Conservation (phyloP, 2,888 invertebrate species). For the Sinhomidia bicolor region DNA sequence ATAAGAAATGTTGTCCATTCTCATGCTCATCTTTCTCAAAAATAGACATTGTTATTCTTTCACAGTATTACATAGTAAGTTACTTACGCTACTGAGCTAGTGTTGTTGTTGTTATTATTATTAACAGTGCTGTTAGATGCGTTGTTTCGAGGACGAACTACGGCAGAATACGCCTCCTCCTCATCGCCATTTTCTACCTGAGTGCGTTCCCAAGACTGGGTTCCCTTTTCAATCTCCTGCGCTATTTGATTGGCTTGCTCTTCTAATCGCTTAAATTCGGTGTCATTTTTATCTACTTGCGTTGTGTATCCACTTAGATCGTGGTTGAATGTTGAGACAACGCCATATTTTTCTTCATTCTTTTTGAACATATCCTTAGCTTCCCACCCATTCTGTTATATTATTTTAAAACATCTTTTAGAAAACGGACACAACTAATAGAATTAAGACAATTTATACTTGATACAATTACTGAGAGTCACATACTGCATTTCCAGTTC, state of each 20-base stretch:
- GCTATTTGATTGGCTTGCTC: constrained; percentile 95
- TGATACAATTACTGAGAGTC: too few species aligned
- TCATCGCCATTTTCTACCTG: constrained; percentile 97
- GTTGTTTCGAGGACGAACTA: constrained; percentile 85
- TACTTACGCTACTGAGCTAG: constrained; percentile 69
- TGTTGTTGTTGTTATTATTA: constrained; percentile 76
- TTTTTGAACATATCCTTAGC: constrained; percentile 97
- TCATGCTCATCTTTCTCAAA: too few species aligned
- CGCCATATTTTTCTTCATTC: constrained; percentile 95
- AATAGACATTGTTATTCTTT: too few species aligned
- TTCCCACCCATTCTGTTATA: constrained; percentile 93
- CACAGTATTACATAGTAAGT: too few species aligned
- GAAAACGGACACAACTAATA: neutral
- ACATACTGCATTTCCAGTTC: constrained; percentile 35
- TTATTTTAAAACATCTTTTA: neutral
- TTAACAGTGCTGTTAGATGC: constrained; percentile 74
- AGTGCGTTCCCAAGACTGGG: constrained; percentile 89
- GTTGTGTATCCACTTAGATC: constrained; percentile 96
- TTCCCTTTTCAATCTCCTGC: constrained; percentile 94
- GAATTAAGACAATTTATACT: too few species aligned
- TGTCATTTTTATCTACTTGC: constrained; percentile 91
- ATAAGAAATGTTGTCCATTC: neutral
- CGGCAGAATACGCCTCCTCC: constrained; percentile 93
- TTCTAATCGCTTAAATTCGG: constrained; percentile 91
- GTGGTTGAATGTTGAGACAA: constrained; percentile 95